Evolutionary conservation across 2,113 vertebrate species (phyloP), one percentile per base, ranked within the genome.

Genomic region (Gambusia holbrooki): DNA sequence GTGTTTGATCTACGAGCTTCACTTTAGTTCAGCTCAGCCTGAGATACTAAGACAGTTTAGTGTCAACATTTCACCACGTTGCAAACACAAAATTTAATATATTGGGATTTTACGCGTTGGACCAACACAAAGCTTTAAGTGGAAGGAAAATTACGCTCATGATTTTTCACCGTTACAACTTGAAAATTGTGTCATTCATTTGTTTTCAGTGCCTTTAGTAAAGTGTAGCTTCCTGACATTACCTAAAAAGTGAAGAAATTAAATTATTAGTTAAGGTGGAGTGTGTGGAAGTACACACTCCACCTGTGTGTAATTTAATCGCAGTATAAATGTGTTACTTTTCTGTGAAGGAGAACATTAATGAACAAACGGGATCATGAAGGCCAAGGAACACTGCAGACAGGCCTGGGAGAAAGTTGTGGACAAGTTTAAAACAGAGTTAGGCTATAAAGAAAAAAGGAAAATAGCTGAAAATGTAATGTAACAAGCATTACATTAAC

Each of bases 1-100:
- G 33, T 74, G 66, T 42, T 58, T 19, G 19, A 22, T 62, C 65
- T 60, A 70, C 71, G 32, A 77, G n/a, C 1, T 66, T 65, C 76
- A 71, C 71, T 66, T 42, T 19, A 15, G 62, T 6, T 66, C 33
- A 66, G 4, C 62, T 40, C 62, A 60, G n/a, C 22, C 32, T 40
- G 54, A 68, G 66, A 66, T 68, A 71, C 77, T 32, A 1, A 60
- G 61, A 40, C 60, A 42, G 65, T 14, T 62, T 42, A 2, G 58
- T 67, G 58, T 78, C 69, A 78, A 51, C 30, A 35, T 29, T 11
- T 58, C 51, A 58, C n/a, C 51, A n/a, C 7, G 22, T n/a, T 58
- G 25, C 51, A 25, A 10, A 22, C 51, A 61, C 51, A 29, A 40
- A 64, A 48, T 67, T 17, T 64, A 13, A 48, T 6, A 17, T 19